Evolutionary conservation across 2,113 vertebrate genomes (phyloP), one percentile per base, ranked within the genome.

Genomic region (Sigmodon hispidus): DNA sequence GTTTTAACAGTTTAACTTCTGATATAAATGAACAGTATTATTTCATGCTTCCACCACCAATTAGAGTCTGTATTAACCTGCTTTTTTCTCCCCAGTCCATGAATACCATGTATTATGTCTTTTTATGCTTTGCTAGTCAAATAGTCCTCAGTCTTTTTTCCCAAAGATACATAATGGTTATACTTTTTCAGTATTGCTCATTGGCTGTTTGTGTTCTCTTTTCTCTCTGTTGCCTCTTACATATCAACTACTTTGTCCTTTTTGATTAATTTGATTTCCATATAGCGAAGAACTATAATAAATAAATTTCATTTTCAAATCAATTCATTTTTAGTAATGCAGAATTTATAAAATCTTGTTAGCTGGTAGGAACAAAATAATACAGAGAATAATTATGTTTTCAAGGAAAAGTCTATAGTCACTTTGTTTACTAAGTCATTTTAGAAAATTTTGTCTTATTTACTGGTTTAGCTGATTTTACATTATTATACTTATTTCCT

Each of bases 401-500:
- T 75, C 40, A 81, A 95, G n/a, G 36, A 85, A 97, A 90, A 89
- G 69, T 43, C 90, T 93, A 48, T 26, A 63, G 31, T 89, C 2
- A 34, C 4, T 50, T 52, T 93, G 12, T 93, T 94, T 93, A 67
- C 61, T 90, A 90, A 94, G 63, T 93, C 22, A 36, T 86, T 77
- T 84, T 80, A 85, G 45, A 96, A 94, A 95, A 85, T 90, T 55
- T 12, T 34, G 17, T 91, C 13, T 87, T 40, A 45, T 87, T 94
- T 87, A 57, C 5, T 93, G 73, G n/a, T 67, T 63, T 76, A 91
- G 24, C 16, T 91, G 91, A 87, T 61, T 94, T 75, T 21, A n/a
- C 85, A 3, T 95, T 90, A 29, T 88, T 59, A 19, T 86, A 36
- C 67, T 91, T 91, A 75, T 95, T 97, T 69, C 8, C 50, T 96